phyloP scores from a whole-genome alignment of 1,140 invertebrate species.

The Drosophila kikkawai region DNA sequence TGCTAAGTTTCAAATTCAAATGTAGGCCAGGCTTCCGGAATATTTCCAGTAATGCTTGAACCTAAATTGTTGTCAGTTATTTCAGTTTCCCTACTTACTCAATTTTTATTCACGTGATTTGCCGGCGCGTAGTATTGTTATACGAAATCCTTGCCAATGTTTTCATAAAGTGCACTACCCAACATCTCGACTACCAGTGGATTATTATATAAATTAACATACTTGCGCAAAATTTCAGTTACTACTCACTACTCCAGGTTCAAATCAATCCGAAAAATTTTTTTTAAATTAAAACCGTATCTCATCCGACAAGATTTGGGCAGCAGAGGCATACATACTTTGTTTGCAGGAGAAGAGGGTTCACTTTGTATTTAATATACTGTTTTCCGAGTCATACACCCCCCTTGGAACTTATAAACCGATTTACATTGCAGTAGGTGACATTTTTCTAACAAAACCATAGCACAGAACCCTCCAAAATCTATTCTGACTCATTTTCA shows the following conservation, averaged over 20 bases:
- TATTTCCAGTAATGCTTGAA: neutral
- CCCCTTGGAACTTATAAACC: no score
- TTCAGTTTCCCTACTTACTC: neutral
- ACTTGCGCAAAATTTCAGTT: neutral
- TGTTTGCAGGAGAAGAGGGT: no score
- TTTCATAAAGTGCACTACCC: conserved; percentile 94
- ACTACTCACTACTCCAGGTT: neutral
- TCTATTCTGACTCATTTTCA: neutral
- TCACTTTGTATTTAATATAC: no score
- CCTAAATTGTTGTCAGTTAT: neutral
- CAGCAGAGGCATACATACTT: neutral
- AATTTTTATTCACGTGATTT: conserved; percentile 84
- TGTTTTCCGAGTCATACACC: no score
- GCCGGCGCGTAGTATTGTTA: conserved; percentile 93
- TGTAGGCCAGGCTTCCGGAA: neutral
- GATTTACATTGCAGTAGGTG: no score
- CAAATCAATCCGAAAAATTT: neutral
- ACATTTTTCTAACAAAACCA: no score
- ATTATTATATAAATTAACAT: neutral
- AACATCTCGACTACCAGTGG: conserved; percentile 87
- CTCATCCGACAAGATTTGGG: neutral
- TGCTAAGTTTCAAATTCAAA: neutral
- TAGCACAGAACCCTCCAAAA: no score
- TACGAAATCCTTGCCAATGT: conserved; percentile 96
- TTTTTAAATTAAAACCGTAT: no score